Evolutionary conservation across 2,888 invertebrate genomes (phyloP).

Genomic region (Charanyca ferruginea): DNA sequence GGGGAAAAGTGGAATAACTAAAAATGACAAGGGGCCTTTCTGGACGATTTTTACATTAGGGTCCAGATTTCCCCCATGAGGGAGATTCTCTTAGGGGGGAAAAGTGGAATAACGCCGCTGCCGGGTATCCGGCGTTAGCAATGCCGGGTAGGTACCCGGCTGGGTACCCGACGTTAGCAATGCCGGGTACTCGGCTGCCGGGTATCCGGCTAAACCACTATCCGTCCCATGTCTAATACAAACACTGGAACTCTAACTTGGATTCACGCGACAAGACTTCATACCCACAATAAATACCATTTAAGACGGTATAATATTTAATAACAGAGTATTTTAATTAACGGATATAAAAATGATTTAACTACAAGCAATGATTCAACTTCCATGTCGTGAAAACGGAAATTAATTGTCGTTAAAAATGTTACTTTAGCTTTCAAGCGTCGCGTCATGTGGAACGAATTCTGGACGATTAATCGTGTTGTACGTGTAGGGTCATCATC

Average conservation of each 20-base stretch:
- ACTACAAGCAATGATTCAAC: conserved; percentile 27
- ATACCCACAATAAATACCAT: conserved; percentile 20
- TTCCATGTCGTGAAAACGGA: conserved; percentile 51
- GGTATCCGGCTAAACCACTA: too few relatives aligned
- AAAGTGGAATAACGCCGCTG: too few relatives aligned
- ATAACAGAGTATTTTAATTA: conserved; percentile 36
- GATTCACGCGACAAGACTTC: conserved; percentile 6
- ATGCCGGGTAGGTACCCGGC: too few relatives aligned
- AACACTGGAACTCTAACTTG: conserved; percentile 10
- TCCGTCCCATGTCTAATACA: neutral
- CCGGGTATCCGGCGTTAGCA: too few relatives aligned
- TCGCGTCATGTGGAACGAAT: conserved; percentile 56
- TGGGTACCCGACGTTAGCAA: too few relatives aligned
- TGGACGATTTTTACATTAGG: too few relatives aligned
- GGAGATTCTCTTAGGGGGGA: too few relatives aligned
- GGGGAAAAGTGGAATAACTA: too few relatives aligned
- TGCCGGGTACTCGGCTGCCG: too few relatives aligned
- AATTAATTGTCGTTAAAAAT: conserved; percentile 60
- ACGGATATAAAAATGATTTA: conserved; percentile 30
- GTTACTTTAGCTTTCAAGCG: conserved; percentile 58
- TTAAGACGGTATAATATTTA: conserved; percentile 19
- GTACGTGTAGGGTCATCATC: conserved; percentile 40
- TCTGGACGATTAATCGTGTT: conserved; percentile 51
- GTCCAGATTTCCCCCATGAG: too few relatives aligned
- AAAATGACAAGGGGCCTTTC: too few relatives aligned